Base-by-base conservation (phyloP, 2,888 invertebrate genomes). In the Siphlonurus alternatus region DNA sequence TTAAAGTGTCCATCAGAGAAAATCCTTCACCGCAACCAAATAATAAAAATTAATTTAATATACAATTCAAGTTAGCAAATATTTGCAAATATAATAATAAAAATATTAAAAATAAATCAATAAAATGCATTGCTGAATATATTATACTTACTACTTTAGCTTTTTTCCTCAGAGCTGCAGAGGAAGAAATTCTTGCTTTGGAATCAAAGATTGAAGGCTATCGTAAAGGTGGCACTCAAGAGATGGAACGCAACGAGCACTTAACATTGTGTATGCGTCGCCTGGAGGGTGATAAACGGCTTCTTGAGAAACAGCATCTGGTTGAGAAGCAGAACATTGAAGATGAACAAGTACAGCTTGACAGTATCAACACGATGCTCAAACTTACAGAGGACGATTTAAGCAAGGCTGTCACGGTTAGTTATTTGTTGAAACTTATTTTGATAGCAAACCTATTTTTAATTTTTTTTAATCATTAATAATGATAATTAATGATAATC, bases 221-320 rank as follows among this genome's bases (percentile, higher is more conserved):
- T 0, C 87, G 85, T 72, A 87, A 86, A 69, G 78, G 83, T 56
- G 77, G 79, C 1, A 74, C 76, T 64, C 83, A 84, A 66, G 88
- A 88, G 74, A 83, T 87, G 80, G 79, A 81, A 64, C 78, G 78
- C 18, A 85, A 88, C 70, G 86, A 85, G 70, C 80, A 81, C 67
- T 71, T 87, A 1, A 80, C 82, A 0, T 76, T 82, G 70, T 77
- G 83, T 63, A 83, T 82, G 69, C 78, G 7, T 25, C 25, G 19
- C 18, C 23, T 61, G 18, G n/a, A 25, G 22, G 20, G 24, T 3
- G 53, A 65, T 25, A 54, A 25, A 18, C 15, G 20, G 15, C 24
- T 59, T 0, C 83, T 85, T 70, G 79, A 23, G 73, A 76, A 1
- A 84, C 79, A 64, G 75, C 81, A 54, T 64, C 74, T 0, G 72